Percentiles rank a stretch among this genome's conserved stretches.
Conservation (phyloP, 2,888 invertebrate genomes). For the Allolobophora icterica region DNA sequence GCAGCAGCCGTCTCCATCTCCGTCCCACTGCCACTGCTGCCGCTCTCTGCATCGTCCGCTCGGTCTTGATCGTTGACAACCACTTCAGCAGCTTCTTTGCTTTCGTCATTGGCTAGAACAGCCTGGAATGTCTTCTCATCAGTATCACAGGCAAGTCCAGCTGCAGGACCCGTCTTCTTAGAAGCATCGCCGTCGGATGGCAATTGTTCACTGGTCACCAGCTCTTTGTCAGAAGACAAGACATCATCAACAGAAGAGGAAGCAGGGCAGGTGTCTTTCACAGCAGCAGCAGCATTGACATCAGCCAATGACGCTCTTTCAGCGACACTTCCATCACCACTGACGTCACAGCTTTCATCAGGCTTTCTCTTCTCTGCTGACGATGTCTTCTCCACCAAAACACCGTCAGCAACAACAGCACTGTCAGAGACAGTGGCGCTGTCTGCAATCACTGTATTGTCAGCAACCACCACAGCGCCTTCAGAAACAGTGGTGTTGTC, state of each 20-base stretch:
- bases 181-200: neutral
- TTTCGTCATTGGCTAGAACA: neutral
- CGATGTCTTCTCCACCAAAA: neutral
- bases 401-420: neutral
- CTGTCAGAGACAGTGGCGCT: neutral
- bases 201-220: neutral
- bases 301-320: neutral
- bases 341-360: neutral
- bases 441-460: neutral
- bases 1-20: neutral
- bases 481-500: no score
- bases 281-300: neutral
- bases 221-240: neutral
- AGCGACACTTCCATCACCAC: neutral
- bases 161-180: neutral
- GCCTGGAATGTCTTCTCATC: neutral
- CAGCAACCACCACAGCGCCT: neutral
- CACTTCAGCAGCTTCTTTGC: neutral
- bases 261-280: neutral
- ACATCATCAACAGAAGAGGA: neutral
- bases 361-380: neutral
- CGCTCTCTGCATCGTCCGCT: neutral
- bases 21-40: neutral
- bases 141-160: neutral
- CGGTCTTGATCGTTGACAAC: neutral